Evolutionary conservation across 1,140 invertebrate species (phyloP).

Genomic region (Anagrus nilaparvatae): DNA sequence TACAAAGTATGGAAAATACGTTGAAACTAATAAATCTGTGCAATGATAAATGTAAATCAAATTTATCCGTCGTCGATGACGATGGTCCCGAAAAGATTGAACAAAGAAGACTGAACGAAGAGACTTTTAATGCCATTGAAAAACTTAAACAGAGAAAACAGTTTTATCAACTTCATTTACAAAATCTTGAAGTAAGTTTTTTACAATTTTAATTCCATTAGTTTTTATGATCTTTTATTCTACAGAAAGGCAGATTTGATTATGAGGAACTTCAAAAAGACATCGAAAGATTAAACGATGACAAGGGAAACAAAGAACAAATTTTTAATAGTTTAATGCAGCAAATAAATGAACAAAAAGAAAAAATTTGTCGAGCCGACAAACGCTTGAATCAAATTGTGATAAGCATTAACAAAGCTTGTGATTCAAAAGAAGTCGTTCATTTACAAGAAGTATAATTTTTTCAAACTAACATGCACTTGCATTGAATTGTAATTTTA

Average conservation of each 20-base stretch:
- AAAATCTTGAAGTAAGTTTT: slow-evolving; percentile 27
- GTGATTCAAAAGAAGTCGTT: slow-evolving; percentile 22
- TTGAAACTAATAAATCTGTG: slow-evolving; percentile 55
- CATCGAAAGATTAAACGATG: slow-evolving; percentile 25
- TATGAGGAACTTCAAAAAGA: slow-evolving; percentile 21
- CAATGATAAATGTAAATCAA: slow-evolving; percentile 51
- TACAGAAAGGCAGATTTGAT: too few species aligned
- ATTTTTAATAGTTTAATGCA: slow-evolving; percentile 23
- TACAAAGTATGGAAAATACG: slow-evolving; percentile 64
- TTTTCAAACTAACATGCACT: background rate
- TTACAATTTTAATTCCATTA: too few species aligned
- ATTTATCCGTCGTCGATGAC: slow-evolving; percentile 41
- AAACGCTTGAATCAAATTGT: slow-evolving; percentile 29
- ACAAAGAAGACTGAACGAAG: slow-evolving; percentile 42
- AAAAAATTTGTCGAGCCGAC: slow-evolving; percentile 30
- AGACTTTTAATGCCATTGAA: slow-evolving; percentile 36
- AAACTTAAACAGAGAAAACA: slow-evolving; percentile 18
- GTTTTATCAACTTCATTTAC: slow-evolving; percentile 16
- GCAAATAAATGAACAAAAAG: slow-evolving; percentile 30
- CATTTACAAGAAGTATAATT: slow-evolving; percentile 30
- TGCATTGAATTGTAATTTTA: too few species aligned
- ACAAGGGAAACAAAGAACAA: slow-evolving; percentile 26
- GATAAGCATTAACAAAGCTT: slow-evolving; percentile 29
- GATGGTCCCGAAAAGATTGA: slow-evolving; percentile 40
- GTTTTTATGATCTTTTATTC: too few species aligned